Evolutionary conservation across 2,888 invertebrate species (phyloP), one percentile per base, ranked within the genome.

Genomic region (Argyresthia goedartella): DNA sequence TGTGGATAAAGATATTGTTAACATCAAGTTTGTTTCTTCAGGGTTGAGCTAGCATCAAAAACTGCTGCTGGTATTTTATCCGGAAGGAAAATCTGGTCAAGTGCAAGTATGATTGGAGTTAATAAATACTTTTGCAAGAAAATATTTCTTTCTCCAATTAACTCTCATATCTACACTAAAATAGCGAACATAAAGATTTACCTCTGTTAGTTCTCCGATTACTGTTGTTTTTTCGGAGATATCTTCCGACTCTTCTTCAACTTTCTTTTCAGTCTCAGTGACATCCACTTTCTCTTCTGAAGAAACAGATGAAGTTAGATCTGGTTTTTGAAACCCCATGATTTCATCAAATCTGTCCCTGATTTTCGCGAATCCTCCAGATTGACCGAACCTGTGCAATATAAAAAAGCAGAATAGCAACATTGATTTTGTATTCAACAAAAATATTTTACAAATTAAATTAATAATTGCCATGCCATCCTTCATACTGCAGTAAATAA

Each of bases 281-380:
- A 82, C 70, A 59, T 51, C 54, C 16, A 58, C 59, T 10, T 85
- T 85, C 55, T 85, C 84, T 58, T 85, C 82, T 16, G 75, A 74
- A 57, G 69, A 76, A 25, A 76, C 68, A 25, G 81, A 81, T 54
- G 76, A 63, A 49, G 82, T 76, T 52, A 87, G 63, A 57, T 82
- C 87, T 56, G 75, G 78, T 57, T 88, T 89, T 59, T 89, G 74
- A 63, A 88, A 81, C 41, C 89, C 89, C 67, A 90, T 85, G 48
- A 93, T 93, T 61, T 88, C 88, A 77, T 95, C 93, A 82, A 97
- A 96, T 62, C 96, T 88, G 66, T 95, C 93, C 53, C 94, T 84
- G 56, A 97, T 81, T 70, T 93, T 92, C 65, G 95, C 91, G 80
- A 98, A 98, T 54, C 98, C 98, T 54, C 93, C 93, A 55, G 95